phyloP scores from a whole-genome alignment of 2,113 vertebrate species.

The Melospiza melodia region DNA sequence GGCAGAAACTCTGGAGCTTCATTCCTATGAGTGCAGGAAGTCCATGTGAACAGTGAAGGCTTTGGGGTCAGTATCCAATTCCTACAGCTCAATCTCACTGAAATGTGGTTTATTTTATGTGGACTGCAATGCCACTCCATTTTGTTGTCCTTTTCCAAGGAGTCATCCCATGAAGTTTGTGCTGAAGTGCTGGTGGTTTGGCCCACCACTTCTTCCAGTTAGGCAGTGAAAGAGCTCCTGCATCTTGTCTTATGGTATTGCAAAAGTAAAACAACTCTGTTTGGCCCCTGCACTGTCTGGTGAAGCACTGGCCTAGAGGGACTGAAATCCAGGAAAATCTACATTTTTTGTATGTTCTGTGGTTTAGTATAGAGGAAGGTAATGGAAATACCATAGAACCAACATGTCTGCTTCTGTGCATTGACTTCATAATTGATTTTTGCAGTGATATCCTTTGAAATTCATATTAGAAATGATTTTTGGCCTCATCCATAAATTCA shows the following conservation, averaged over 20 bases:
- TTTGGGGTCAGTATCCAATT: not conserved
- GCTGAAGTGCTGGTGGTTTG: not conserved
- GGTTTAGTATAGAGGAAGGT: not conserved
- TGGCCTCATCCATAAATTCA: not conserved
- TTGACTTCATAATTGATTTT: not conserved
- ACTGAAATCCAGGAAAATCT: not conserved
- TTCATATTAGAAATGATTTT: not conserved
- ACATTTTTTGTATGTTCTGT: not conserved
- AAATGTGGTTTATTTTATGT: not conserved
- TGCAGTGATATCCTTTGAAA: not conserved
- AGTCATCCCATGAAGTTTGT: not conserved
- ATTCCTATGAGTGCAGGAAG: not conserved
- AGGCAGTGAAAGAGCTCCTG: not conserved
- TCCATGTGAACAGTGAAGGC: not conserved
- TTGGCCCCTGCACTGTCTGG: not conserved
- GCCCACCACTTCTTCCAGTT: not conserved
- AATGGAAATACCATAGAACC: not conserved
- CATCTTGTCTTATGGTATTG: not conserved
- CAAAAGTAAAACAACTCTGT: not conserved
- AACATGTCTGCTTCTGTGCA: not conserved
- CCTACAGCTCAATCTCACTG: not conserved
- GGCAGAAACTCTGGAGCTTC: not conserved
- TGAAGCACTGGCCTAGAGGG: not conserved
- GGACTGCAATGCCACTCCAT: accelerated
- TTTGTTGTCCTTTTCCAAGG: not conserved